These are phyloP conservation scores for Cinara cedri DNA, from an alignment of 2,888 invertebrate genomes.

Conservation along the genomic window DNA sequence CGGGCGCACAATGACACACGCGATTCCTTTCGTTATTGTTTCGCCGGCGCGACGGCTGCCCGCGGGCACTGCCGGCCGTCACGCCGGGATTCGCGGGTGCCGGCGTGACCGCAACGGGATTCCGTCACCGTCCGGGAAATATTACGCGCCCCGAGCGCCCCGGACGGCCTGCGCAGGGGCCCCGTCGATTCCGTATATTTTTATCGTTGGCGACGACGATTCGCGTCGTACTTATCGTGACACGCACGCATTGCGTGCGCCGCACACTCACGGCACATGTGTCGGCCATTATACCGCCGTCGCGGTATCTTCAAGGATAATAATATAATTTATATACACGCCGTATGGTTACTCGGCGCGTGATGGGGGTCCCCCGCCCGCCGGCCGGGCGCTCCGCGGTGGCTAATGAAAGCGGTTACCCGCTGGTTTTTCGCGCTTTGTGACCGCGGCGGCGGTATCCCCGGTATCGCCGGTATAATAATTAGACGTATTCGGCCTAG, in stretches of 20 bases:
- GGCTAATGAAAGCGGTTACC: conserved; percentile 45
- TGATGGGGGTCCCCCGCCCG: conserved; percentile 26
- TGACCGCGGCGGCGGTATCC: neutral
- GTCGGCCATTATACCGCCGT: conserved; percentile 2
- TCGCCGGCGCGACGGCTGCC: too few species aligned
- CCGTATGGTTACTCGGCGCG: neutral
- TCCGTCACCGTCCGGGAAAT: too few species aligned
- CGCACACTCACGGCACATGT: neutral
- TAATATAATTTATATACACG: neutral
- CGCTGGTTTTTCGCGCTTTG: conserved; percentile 42
- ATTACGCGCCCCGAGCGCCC: too few species aligned
- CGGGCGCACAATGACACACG: too few species aligned
- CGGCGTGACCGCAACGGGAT: too few species aligned
- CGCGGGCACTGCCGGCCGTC: too few species aligned
- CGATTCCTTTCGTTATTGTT: too few species aligned
- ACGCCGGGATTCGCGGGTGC: too few species aligned
- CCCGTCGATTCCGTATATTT: too few species aligned
- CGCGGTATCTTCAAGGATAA: conserved; percentile 18
- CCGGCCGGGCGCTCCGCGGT: conserved; percentile 11
- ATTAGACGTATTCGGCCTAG: neutral
- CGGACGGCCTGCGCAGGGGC: too few species aligned
- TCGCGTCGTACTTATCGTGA: neutral
- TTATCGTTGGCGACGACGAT: neutral
- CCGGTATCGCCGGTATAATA: too few species aligned
- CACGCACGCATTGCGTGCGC: neutral